Conservation (phyloP, 2,113 vertebrate genomes). For the Rhizomys pruinosus region DNA sequence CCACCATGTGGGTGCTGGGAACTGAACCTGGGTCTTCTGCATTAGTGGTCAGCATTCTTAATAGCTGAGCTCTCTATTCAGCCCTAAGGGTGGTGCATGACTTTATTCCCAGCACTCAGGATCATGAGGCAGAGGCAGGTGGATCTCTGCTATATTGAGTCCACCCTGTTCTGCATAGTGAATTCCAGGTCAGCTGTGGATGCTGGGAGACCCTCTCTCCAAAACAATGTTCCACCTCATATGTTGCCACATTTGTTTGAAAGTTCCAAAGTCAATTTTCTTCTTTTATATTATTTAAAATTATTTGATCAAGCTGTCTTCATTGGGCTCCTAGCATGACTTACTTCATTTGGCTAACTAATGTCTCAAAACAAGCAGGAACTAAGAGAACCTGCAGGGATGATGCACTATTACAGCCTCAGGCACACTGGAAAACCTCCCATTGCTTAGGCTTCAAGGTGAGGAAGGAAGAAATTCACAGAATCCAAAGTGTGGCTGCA, state of each 20-base stretch:
- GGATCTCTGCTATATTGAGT: too few species aligned
- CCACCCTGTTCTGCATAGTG: too few species aligned
- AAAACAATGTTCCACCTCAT: not conserved
- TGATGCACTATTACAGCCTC: not conserved
- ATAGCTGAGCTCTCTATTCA: too few species aligned
- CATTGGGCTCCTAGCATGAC: not conserved
- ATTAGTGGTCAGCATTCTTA: too few species aligned
- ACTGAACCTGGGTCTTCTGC: too few species aligned
- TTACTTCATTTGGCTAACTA: not conserved
- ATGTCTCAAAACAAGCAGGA: not conserved
- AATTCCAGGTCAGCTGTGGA: too few species aligned
- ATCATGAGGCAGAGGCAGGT: too few species aligned
- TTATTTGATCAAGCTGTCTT: not conserved
- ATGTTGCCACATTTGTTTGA: not conserved
- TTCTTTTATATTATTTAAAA: not conserved
- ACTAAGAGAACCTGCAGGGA: not conserved
- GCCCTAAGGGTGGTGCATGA: too few species aligned
- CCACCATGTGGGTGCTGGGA: too few species aligned
- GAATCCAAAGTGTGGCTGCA: not conserved
- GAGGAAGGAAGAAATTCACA: not conserved
- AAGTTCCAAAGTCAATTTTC: not conserved
- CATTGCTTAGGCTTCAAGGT: not conserved
- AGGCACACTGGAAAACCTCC: not conserved
- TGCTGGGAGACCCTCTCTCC: too few species aligned
- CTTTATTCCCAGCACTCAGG: too few species aligned